Conservation (phyloP, 2,888 invertebrate species). For the Drosophila prostipennis region DNA sequence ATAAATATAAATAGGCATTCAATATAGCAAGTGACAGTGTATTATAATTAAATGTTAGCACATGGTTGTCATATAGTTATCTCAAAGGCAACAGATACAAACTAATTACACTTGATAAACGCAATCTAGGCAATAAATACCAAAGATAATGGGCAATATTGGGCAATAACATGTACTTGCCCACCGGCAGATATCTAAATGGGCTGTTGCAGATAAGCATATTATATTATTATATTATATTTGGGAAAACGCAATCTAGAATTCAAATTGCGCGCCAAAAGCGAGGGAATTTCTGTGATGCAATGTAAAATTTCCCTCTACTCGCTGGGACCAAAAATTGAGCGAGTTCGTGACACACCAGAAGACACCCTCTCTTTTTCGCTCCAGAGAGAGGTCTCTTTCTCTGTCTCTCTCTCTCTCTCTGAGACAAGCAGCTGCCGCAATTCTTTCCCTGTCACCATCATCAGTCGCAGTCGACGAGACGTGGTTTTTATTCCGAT, state of each 20-base stretch:
- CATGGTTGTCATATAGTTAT: not conserved
- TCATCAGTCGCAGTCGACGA: too few species aligned
- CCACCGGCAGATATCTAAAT: not conserved
- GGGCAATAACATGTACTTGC: not conserved
- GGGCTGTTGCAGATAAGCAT: conserved; percentile 5
- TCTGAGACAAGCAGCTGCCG: too few species aligned
- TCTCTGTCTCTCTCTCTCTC: too few species aligned
- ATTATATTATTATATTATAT: conserved; percentile 5
- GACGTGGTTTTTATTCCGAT: conserved; percentile 79
- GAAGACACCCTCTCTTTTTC: conserved; percentile 22
- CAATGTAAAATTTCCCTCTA: conserved; percentile 57
- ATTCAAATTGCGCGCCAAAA: conserved; percentile 45
- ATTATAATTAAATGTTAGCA: not conserved
- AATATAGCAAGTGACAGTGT: not conserved
- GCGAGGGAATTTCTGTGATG: conserved; percentile 36
- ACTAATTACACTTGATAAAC: conserved; percentile 38
- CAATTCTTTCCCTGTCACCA: too few species aligned
- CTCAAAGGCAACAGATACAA: conserved; percentile 11
- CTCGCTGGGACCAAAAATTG: conserved; percentile 53
- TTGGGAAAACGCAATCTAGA: not conserved
- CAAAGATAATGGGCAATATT: conserved; percentile 15
- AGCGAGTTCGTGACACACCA: conserved; percentile 47
- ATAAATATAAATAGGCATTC: too few species aligned
- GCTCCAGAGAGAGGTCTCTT: not conserved
- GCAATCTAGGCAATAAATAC: conserved; percentile 8